Percentiles rank a stretch among this genome's conserved stretches.
Conservation (phyloP, 2,888 invertebrate genomes). For the Drosophila lacicola region DNA sequence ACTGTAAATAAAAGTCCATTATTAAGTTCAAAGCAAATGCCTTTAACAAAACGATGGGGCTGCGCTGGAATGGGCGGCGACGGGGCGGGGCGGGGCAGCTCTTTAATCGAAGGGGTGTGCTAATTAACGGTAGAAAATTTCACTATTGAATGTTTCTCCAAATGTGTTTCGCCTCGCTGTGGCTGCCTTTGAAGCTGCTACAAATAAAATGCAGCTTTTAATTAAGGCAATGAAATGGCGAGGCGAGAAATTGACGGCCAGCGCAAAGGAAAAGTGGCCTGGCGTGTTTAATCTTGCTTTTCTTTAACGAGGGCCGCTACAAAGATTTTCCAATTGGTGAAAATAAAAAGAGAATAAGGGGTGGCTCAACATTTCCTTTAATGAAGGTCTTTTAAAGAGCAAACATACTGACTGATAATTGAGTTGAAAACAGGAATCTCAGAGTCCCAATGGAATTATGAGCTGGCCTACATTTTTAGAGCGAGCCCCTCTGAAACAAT, state of each 20-base stretch:
- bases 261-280: conserved; percentile 72
- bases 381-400: not conserved
- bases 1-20: conserved; percentile 68
- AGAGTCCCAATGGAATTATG: not conserved
- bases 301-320: conserved; percentile 58
- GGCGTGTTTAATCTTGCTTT: conserved; percentile 64
- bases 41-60: not conserved
- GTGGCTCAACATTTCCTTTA: not conserved
- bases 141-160: conserved; percentile 59
- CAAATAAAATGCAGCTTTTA: conserved; percentile 74
- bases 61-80: not conserved
- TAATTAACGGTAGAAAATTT: conserved; percentile 66
- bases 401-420: not conserved
- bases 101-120: conserved; percentile 24
- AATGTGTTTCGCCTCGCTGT: conserved; percentile 41
- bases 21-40: conserved; percentile 44
- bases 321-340: not conserved
- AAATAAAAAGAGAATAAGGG: not conserved
- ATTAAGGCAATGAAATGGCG: conserved; percentile 74
- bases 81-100: conserved; percentile 1
- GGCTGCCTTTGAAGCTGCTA: conserved; percentile 55
- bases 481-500: too few species aligned
- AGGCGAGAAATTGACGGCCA: conserved; percentile 67
- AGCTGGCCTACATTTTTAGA: not conserved
- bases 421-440: too few species aligned